Evolutionary conservation across 2,797 vertebrate genomes (phyloP).

Genomic region (Sarcoramphus papa): DNA sequence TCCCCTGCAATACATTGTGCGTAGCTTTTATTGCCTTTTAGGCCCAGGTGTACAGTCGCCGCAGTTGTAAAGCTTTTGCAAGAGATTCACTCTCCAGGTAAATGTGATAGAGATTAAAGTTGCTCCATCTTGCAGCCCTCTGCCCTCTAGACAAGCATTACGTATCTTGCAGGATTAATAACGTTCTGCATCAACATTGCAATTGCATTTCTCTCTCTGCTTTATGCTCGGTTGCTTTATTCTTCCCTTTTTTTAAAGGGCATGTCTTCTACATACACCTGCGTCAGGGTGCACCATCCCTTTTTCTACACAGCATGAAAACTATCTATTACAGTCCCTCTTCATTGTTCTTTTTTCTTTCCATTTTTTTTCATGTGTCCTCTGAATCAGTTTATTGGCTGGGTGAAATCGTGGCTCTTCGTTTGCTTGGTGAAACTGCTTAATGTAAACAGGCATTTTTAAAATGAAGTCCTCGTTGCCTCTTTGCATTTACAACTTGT

Average conservation of each 20-base stretch:
- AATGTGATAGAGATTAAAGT: background rate
- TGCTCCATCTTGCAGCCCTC: background rate
- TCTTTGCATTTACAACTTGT: background rate
- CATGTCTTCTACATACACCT: background rate
- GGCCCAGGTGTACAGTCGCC: background rate
- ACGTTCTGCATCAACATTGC: background rate
- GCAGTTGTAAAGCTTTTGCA: background rate
- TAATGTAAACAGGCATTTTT: background rate
- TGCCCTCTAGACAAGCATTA: background rate
- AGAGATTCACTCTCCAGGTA: background rate
- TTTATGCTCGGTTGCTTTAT: background rate
- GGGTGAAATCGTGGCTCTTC: background rate
- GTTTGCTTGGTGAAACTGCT: background rate
- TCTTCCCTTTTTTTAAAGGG: background rate
- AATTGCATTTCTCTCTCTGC: background rate
- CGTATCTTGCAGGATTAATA: background rate
- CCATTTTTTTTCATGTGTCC: accelerated
- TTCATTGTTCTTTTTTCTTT: background rate
- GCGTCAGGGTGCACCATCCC: too few species aligned
- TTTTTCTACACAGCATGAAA: background rate
- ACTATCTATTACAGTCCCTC: background rate
- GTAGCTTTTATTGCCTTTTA: background rate
- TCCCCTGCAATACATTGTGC: accelerated
- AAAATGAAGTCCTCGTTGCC: background rate
- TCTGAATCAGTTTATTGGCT: background rate